Base-by-base conservation (phyloP, 2,113 vertebrate species). In the Chaenogobius annularis region DNA sequence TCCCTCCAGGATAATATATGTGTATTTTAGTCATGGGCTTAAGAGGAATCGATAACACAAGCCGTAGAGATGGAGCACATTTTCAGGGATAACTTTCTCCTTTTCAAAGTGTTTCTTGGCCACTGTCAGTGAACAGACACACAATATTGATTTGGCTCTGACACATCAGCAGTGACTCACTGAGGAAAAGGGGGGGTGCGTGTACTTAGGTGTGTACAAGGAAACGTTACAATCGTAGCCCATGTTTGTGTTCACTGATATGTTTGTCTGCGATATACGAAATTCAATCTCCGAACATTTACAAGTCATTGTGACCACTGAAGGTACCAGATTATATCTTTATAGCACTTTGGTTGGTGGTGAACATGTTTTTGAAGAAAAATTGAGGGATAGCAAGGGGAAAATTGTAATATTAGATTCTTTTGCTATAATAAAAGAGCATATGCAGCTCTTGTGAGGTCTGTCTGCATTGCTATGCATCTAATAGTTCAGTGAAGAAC, bases 121-220 rank as follows among this genome's bases (percentile, higher is more conserved):
- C 66, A 75, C 65, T 81, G 63, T 85, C 68, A 69, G 66, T 68
- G 74, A 77, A 73, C 81, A 85, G 79, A 88, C 85, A 75, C 70
- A 61, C 63, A 63, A 22, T 82, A 89, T 91, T 19, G 82, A 89
- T 87, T 86, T 58, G 71, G 65, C 79, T 80, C 80, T 88, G 84
- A 85, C 85, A 85, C 78, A 85, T 87, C 79, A 79, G 72, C 26
- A 19, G 85, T 89, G 88, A 85, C 82, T 88, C 86, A 80, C 75
- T 64, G 83, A 80, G 73, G 40, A 22, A 74, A 46, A 64, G 48
- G 58, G 26, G n/a, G 52, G 19, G 70, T 14, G 68, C 71, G 75
- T 71, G 56, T 56, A 58, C 65, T 52, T 68, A 61, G 69, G 23
- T 70, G 44, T 48, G 69, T 43, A 47, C 20, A 58, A 20, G 35